Percentiles rank a stretch among this genome's conserved stretches.
phyloP scores from a whole-genome alignment of 2,888 invertebrate genomes.

The Acutogordius australiensis region DNA sequence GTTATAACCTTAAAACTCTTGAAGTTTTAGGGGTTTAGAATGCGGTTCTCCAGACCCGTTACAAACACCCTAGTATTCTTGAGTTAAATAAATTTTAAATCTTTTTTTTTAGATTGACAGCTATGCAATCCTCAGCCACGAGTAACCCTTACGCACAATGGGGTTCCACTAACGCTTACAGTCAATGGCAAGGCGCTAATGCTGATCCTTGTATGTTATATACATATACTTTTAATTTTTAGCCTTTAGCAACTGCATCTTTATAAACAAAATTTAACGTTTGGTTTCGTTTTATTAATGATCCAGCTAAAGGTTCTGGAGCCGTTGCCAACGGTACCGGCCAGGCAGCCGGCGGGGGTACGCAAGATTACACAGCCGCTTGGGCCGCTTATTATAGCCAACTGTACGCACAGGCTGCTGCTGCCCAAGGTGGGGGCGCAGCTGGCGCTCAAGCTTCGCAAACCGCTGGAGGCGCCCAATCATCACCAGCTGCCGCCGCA shows the following conservation, averaged over 20 bases:
- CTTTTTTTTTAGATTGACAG: neutral
- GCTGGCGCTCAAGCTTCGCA: neutral
- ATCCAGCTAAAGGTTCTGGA: too few species aligned
- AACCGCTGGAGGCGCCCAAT: neutral
- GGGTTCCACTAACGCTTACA: neutral
- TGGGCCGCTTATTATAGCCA: constrained; percentile 7
- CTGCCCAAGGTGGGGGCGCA: neutral
- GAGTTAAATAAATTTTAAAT: too few species aligned
- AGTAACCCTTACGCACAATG: neutral
- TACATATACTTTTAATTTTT: too few species aligned
- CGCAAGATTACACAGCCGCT: neutral
- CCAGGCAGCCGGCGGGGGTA: neutral
- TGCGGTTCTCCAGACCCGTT: too few species aligned
- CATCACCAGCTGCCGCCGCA: neutral
- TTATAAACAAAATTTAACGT: too few species aligned
- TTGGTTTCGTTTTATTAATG: too few species aligned
- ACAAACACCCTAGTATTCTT: too few species aligned
- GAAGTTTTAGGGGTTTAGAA: too few species aligned
- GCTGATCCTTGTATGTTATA: neutral
- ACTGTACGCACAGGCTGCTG: neutral
- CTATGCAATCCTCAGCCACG: neutral
- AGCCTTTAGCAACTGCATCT: too few species aligned
- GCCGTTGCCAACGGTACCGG: too few species aligned
- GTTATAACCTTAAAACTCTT: too few species aligned
- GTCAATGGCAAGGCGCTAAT: constrained; percentile 3